phyloP scores from a whole-genome alignment of 2,888 invertebrate genomes.

The Acrobasis suavella region DNA sequence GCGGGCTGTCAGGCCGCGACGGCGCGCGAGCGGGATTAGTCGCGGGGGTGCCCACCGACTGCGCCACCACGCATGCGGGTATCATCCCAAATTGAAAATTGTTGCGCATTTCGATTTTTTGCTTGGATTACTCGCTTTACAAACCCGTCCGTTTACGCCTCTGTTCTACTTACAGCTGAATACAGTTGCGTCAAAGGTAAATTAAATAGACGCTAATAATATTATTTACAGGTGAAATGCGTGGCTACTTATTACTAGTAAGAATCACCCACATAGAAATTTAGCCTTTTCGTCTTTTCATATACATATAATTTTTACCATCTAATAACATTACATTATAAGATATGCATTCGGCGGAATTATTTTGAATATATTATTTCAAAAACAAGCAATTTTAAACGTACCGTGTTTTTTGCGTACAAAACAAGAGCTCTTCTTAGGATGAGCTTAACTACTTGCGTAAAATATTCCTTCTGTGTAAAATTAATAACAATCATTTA shows the following conservation, averaged over 20 bases:
- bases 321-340: too few relatives aligned
- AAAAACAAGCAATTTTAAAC: too few relatives aligned
- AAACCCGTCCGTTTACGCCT: neutral
- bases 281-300: too few relatives aligned
- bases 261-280: too few relatives aligned
- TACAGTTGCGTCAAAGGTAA: neutral
- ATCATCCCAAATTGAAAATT: conserved; percentile 55
- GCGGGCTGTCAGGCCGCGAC: conserved; percentile 38
- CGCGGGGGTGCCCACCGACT: conserved; percentile 70
- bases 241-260: neutral
- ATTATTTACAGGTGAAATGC: neutral
- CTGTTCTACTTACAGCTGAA: neutral
- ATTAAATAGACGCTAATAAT: neutral
- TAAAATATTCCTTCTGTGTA: too few relatives aligned
- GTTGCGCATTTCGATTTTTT: conserved; percentile 69
- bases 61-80: conserved; percentile 59
- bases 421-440: too few relatives aligned
- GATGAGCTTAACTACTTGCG: too few relatives aligned
- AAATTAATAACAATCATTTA: too few relatives aligned
- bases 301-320: too few relatives aligned
- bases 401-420: too few relatives aligned
- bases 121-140: conserved; percentile 31
- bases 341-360: too few relatives aligned
- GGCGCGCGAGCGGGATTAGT: conserved; percentile 76
- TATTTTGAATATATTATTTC: too few relatives aligned